Evolutionary conservation across 2,797 vertebrate species (phyloP).

Genomic region (Chloroceryle amazona): DNA sequence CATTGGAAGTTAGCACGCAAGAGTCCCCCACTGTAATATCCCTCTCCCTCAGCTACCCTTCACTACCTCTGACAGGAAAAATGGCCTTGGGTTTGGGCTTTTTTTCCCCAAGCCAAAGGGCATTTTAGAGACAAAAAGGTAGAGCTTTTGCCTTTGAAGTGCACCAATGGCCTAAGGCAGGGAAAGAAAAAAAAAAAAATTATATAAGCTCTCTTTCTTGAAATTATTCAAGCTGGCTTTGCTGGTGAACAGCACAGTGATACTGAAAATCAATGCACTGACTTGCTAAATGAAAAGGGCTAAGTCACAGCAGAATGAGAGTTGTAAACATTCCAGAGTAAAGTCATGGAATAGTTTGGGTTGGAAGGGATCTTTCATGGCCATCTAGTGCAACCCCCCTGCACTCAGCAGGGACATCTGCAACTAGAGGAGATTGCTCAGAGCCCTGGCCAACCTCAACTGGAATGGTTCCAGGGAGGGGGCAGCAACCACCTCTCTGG

Average conservation of each 20-base stretch:
- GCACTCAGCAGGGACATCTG: background rate
- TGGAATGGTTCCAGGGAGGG: background rate
- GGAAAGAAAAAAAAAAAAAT: background rate
- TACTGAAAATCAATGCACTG: background rate
- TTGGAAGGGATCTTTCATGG: background rate
- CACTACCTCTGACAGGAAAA: background rate
- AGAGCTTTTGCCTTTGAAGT: background rate
- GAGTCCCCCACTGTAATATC: accelerated
- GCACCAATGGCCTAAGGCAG: background rate
- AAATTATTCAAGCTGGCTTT: background rate
- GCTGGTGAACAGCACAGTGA: background rate
- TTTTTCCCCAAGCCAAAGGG: background rate
- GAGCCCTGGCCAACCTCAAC: background rate
- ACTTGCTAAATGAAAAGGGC: background rate
- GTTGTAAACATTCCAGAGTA: background rate
- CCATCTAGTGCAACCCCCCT: background rate
- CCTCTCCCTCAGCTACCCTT: background rate
- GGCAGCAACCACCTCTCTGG: background rate
- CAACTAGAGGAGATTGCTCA: background rate
- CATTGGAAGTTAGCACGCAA: background rate
- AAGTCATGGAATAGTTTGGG: background rate
- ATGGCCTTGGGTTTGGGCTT: background rate
- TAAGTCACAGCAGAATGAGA: background rate
- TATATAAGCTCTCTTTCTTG: background rate
- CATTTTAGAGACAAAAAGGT: background rate